Base-by-base conservation (phyloP, 2,888 invertebrate species). In the Hipparchia sbordonii region DNA sequence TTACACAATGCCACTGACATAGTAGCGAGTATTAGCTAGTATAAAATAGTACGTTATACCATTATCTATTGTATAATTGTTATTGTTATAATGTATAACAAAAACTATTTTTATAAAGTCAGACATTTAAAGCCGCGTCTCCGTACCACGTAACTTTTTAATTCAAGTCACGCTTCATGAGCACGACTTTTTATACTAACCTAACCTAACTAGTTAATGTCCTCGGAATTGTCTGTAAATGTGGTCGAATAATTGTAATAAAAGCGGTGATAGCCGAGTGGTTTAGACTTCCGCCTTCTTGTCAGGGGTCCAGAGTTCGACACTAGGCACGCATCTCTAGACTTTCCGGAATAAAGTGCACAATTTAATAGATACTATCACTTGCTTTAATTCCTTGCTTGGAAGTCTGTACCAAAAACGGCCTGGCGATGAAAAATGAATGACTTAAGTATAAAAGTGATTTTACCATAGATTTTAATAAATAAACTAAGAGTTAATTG, bases 41-140 rank as follows among this genome's bases (percentile, higher is more conserved):
- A 7, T 61, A 7, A 45, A 61, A 45, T 46, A 62, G 7, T 13
- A 62, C n/a, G 46, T 62, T 46, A 46, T 62, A 62, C 46, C 5
- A 46, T 62, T 13, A 62, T 46, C 62, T 62, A 63, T 51, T 51
- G n/a, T 63, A 39, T 65, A 52, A 52, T 65, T 12, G 33, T 33
- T 33, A 52, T 65, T 51, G 51, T 65, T 65, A 65, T 12, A 60
- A 39, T 60, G 6, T 61, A 45, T 61, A 12, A 65, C 48, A 52
- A 65, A 65, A 65, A 52, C 51, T 7, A 52, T 65, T 65, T 65
- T 33, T 65, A 65, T 65, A 65, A 65, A 65, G 65, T 52, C 65
- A 65, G 65, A 52, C 65, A 65, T 65, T 52, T 63, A 48, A 63
- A 63, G 48, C 13, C 48, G n/a, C 13, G 63, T 23, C 65, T 23